Base-by-base conservation (phyloP, 2,797 vertebrate genomes). In the Gadopsis bispinosus region DNA sequence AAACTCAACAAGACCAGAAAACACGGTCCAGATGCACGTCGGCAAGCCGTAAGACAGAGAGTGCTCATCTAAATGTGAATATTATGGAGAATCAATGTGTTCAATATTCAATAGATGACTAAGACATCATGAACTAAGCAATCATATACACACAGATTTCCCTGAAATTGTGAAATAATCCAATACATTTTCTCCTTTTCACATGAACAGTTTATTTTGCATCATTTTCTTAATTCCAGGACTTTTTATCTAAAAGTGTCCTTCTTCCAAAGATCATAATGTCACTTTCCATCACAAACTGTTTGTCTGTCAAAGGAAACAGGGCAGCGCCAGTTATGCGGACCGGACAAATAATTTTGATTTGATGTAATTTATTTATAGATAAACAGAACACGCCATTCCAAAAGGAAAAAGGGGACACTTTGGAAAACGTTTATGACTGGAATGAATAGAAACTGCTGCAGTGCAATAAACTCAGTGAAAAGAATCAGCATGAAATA, bases 1-100 rank as follows among this genome's bases (percentile, higher is more conserved):
- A 88, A 71, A 72, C 17, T 75, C 65, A 45, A 3, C 51, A 63
- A 26, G 12, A 67, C 3, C 73, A 69, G 61, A 3, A 84, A 19
- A 71, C 39, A 2, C 0, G 22, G 12, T 19, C 19, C 17, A 10
- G 45, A 3, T 1, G 9, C 50, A 31, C 22, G 9, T 2, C 13
- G 5, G 7, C 19, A 51, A 1, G 11, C 39, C 19, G 68, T 22
- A 3, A 64, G 45, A 67, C 16, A 4, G 22, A 16, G 11, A 48
- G 5, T 29, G 14, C 39, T 47, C 0, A 8, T 26, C 50, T 69
- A 29, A 80, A 39, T 7, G 20, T 26, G 20, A 66, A 53, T 0
- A 14, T 8, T 2, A 45, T 26, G 7, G 35, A 50, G 54, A 6
- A 9, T 22, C 59, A 50, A 31, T 58, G 69, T 13, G 56, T 47